Conservation (phyloP, 2,113 vertebrate genomes). For the Sprattus sprattus region DNA sequence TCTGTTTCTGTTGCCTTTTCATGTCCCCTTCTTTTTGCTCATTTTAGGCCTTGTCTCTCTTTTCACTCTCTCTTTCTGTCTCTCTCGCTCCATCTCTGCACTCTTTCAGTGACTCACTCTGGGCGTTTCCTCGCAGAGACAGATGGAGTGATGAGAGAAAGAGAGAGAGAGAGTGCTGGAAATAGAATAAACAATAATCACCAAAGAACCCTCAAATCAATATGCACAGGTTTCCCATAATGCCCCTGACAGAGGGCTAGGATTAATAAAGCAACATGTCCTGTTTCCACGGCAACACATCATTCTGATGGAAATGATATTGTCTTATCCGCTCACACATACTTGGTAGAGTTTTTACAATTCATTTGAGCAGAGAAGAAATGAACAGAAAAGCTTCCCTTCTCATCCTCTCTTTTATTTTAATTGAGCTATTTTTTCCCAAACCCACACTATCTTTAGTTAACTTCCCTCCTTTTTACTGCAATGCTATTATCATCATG, state of each 20-base stretch:
- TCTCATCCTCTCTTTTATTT: background rate
- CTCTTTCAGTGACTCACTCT: background rate
- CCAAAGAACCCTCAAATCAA: background rate
- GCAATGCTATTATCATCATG: background rate
- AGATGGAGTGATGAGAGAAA: background rate
- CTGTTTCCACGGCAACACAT: slow-evolving; percentile 1
- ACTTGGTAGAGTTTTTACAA: background rate
- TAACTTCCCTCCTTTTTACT: background rate
- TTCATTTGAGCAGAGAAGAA: slow-evolving; percentile 1
- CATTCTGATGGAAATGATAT: background rate
- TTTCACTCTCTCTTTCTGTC: background rate
- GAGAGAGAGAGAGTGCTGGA: slow-evolving; percentile 9
- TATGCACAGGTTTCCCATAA: slow-evolving; percentile 10
- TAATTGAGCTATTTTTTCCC: background rate
- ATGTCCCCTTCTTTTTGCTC: background rate
- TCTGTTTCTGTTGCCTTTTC: background rate
- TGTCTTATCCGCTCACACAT: background rate
- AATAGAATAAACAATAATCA: slow-evolving; percentile 15
- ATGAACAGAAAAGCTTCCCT: background rate
- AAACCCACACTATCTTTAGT: background rate
- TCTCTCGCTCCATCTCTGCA: slow-evolving; percentile 8
- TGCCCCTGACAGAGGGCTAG: slow-evolving; percentile 6
- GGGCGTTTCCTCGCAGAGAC: background rate
- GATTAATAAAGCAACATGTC: slow-evolving; percentile 17
- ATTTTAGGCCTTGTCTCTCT: background rate